Base-by-base conservation (phyloP, 2,797 vertebrate genomes). In the Leucoraja ocellata region DNA sequence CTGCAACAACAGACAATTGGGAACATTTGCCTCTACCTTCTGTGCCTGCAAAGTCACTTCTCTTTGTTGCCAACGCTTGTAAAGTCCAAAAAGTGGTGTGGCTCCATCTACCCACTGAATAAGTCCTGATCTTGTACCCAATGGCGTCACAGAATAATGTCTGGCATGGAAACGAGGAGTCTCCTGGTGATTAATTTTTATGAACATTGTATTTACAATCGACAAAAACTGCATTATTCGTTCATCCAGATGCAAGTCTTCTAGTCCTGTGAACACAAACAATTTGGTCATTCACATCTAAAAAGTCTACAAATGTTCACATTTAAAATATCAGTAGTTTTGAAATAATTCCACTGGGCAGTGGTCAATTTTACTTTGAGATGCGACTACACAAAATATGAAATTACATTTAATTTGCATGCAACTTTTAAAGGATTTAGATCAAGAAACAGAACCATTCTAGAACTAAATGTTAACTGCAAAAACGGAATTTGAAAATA, bases 101-200 rank as follows among this genome's bases (percentile, higher is more conserved):
- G 99, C 99, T 91, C 99, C 99, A 65, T 99, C 99, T 93, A 99
- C 99, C 99, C 99, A 99, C 96, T 99, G 99, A 94, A 99, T 99
- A 61, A 99, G 97, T 8, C 99, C 99, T 0, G 99, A 99, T 4
- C 99, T 96, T 0, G 99, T 99, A 63, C 99, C 99, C 4, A 99
- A 96, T 0, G 99, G 99, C 0, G 99, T 99, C 94, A 99, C 99
- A 0, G 98, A 99, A 95, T 99, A 99, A 95, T 99, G 99, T 71
- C 99, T 96, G 0, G 99, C 99, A 0, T 98, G 99, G 96, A 99
- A 99, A 93, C 96, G 97, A 0, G 98, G 99, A 11, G 97, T 98
- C 96, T 99, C 98, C 94, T 99, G 98, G 93, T 98, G 98, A 96
- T 99, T 99, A 73, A 99, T 98, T n/a, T 99, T 99, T 80, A 98